These are phyloP conservation scores for Chrosomus eos DNA, from an alignment of 2,797 vertebrate genomes.

Conservation along the genomic window DNA sequence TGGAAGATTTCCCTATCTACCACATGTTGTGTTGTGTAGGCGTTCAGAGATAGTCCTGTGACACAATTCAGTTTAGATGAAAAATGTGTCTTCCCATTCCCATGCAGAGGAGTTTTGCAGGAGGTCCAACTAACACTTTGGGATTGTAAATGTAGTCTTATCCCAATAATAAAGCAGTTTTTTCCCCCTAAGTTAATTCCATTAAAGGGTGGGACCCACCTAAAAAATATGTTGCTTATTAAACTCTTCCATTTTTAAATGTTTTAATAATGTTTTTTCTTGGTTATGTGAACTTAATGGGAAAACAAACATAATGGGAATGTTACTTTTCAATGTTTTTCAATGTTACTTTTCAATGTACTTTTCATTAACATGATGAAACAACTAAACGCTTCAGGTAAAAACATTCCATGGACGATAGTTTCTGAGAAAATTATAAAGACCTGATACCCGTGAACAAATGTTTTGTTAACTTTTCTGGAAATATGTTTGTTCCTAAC, in stretches of 20 bases:
- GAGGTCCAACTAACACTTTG: neutral
- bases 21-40: neutral
- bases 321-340: neutral
- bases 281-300: neutral
- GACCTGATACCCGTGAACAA: neutral
- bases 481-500: neutral
- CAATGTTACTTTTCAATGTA: neutral
- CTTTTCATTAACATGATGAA: neutral
- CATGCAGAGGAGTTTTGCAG: neutral
- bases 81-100: neutral
- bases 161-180: neutral
- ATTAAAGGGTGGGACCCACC: neutral
- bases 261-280: neutral
- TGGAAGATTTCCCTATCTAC: constrained; percentile 6
- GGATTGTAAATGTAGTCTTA: neutral
- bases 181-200: neutral
- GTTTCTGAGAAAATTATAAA: neutral
- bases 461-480: neutral
- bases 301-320: neutral
- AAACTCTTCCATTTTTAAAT: neutral
- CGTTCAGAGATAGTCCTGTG: neutral
- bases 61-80: neutral
- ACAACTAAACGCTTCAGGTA: neutral
- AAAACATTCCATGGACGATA: neutral
- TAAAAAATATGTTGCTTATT: neutral